These are phyloP conservation scores for Pao palembangensis DNA, from an alignment of 2,113 vertebrate genomes.

Conservation along the genomic window DNA sequence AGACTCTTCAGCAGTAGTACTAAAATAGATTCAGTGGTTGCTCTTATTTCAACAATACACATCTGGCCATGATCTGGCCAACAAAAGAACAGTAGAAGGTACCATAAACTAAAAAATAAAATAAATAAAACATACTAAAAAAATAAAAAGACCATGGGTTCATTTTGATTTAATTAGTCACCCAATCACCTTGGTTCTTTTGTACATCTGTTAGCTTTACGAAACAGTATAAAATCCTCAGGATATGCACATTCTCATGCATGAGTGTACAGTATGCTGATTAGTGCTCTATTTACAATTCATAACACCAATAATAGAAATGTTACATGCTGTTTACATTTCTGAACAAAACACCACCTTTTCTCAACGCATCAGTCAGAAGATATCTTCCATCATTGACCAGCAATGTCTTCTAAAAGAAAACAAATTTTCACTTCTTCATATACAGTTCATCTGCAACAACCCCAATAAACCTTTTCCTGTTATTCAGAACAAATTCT, in stretches of 20 bases:
- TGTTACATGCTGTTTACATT: slow-evolving; percentile 51
- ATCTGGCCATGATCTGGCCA: too few relatives aligned
- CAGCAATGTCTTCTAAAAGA: slow-evolving; percentile 66
- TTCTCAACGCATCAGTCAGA: slow-evolving; percentile 29
- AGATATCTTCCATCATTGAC: slow-evolving; percentile 68
- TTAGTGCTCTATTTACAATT: slow-evolving; percentile 59
- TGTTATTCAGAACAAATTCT: too few relatives aligned
- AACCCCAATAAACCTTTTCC: too few relatives aligned
- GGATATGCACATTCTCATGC: slow-evolving; percentile 61
- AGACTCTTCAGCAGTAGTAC: too few relatives aligned
- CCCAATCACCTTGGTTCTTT: slow-evolving; percentile 54
- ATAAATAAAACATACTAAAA: too few relatives aligned
- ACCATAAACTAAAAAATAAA: too few relatives aligned
- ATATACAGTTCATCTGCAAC: slow-evolving; percentile 13
- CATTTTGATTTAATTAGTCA: slow-evolving; percentile 35
- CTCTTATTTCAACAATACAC: too few relatives aligned
- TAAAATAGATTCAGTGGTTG: too few relatives aligned
- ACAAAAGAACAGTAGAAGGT: too few relatives aligned
- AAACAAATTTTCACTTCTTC: slow-evolving; percentile 21
- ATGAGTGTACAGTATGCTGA: slow-evolving; percentile 38
- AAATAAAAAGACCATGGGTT: slow-evolving; percentile 9
- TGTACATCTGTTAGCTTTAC: slow-evolving; percentile 51
- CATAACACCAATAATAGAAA: slow-evolving; percentile 51
- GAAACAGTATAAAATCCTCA: slow-evolving; percentile 60
- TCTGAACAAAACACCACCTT: slow-evolving; percentile 18